Evolutionary conservation across 2,797 vertebrate species (phyloP), one percentile per base, ranked within the genome.

Genomic region (Salmo trutta): DNA sequence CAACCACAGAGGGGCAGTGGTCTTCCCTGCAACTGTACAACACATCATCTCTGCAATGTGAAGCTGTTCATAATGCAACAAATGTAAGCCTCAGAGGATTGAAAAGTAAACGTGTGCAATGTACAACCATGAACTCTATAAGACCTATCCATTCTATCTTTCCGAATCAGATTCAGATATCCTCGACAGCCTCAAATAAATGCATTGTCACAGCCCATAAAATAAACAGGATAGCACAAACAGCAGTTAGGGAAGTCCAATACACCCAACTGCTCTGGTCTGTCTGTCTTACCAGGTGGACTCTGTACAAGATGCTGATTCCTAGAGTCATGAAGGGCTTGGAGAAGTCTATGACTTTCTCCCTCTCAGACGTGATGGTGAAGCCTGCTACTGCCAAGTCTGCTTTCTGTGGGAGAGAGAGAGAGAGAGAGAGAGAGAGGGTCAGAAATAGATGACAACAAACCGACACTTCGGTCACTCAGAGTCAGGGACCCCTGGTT

Each of bases 281-380:
- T 33, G 17, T 27, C 21, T 31, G 6, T 75, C 93, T 81, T 93
- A 98, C 97, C 96, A 97, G 94, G 77, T 98, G 96, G 82, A 97
- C 96, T 77, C 96, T 91, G 92, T 98, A 98, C 82, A 98, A 93
- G 91, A 98, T 98, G 93, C 96, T 97, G 94, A 98, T 98, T 64
- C 97, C 97, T 86, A 98, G 89, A 54, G 95, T 97, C 97, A 98
- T 98, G 93, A 98, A 98, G 31, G 97, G 97, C 84, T 98, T 98
- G 81, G 97, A 98, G 87, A 95, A 95, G 92, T 95, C 94, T 21
- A 95, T 95, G 84, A 98, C 97, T 86, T 98, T 98, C 91, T 98
- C 97, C 68, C 97, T 91, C 87, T 97, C 97, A 0, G 97, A 97
- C 0, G 97, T 98, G 93, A 98, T 98, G 89, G 97, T 98, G 93